Percentiles rank a stretch among this genome's conserved stretches.
phyloP scores from a whole-genome alignment of 2,888 invertebrate genomes.

The Exephanes ischioxanthus region DNA sequence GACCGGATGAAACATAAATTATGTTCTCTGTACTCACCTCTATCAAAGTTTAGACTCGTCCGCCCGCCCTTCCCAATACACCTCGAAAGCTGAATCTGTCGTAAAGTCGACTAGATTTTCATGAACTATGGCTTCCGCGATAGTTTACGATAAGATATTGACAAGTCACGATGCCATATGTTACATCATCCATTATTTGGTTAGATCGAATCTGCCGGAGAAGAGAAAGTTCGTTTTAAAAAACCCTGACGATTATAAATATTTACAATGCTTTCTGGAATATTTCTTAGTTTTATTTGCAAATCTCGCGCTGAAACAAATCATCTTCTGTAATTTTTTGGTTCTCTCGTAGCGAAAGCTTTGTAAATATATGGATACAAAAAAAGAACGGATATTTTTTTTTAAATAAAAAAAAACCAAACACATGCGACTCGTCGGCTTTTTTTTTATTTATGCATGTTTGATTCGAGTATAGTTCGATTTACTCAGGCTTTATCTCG shows the following conservation, averaged over 20 bases:
- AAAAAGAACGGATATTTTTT: no score
- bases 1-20: background rate
- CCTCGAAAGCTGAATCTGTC: background rate
- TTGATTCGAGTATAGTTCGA: no score
- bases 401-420: no score
- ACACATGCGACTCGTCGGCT: no score
- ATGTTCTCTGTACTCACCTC: background rate
- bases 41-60: background rate
- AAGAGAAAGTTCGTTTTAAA: background rate
- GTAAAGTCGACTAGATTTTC: background rate
- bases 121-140: background rate
- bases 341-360: no score
- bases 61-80: background rate
- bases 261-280: no score
- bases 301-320: no score
- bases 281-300: no score
- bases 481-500: no score
- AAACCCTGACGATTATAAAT: background rate
- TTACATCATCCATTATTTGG: background rate
- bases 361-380: no score
- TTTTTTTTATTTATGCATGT: no score
- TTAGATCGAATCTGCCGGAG: background rate
- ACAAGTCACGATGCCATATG: background rate
- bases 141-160: slow-evolving; percentile 2
- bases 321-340: no score